Percentiles rank a stretch among this genome's conserved stretches.
Conservation (phyloP, 2,113 vertebrate genomes). For the Poicephalus meyeri region DNA sequence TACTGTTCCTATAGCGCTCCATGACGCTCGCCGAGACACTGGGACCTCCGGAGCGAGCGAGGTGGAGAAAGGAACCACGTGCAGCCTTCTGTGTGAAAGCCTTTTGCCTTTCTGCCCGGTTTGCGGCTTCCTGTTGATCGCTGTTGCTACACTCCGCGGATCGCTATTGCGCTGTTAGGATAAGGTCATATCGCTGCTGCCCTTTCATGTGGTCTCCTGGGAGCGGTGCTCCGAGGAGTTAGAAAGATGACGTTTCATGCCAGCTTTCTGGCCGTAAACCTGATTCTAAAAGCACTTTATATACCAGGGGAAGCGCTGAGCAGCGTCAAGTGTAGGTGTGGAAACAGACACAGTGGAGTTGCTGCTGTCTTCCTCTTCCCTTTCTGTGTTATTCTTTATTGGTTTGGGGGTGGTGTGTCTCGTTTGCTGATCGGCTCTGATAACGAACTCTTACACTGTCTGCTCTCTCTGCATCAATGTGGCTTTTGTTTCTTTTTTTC, state of each 20-base stretch:
- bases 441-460: not conserved
- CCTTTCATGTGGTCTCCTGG: not conserved
- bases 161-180: not conserved
- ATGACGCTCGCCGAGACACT: fast-evolving
- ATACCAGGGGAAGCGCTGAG: not conserved
- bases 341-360: not conserved
- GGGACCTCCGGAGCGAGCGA: not conserved
- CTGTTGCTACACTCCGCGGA: not conserved
- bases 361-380: not conserved
- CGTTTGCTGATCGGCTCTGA: not conserved
- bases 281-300: not conserved
- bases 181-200: not conserved
- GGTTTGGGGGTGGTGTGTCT: not conserved
- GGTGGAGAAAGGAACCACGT: not conserved
- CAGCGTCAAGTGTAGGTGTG: not conserved
- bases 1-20: not conserved
- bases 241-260: not conserved
- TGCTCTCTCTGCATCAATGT: not conserved
- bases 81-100: not conserved
- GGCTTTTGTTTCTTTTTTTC: not conserved
- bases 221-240: not conserved
- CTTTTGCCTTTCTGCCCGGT: not conserved
- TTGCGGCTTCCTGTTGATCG: not conserved
- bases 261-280: not conserved
- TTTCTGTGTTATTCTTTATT: not conserved